Evolutionary conservation across 1,140 invertebrate genomes (phyloP).

Genomic region (Ostrea denselamellosa): DNA sequence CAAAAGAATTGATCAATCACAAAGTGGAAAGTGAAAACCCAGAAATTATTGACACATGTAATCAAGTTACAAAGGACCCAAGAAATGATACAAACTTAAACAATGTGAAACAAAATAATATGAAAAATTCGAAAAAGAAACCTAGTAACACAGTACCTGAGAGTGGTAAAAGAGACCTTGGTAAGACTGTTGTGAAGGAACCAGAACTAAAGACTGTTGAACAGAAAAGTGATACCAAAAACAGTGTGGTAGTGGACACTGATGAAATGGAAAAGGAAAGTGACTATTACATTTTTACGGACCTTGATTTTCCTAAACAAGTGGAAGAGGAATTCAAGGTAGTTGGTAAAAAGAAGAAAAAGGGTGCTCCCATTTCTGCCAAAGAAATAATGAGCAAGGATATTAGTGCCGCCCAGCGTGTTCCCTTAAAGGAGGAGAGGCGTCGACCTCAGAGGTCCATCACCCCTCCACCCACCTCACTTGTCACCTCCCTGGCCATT

Average conservation of each 20-base stretch:
- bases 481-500: slow-evolving; percentile 38
- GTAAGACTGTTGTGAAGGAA: background rate
- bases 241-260: slow-evolving; percentile 12
- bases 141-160: slow-evolving; percentile 7
- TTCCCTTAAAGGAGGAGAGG: slow-evolving; percentile 34
- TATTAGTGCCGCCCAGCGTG: slow-evolving; percentile 10
- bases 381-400: slow-evolving; percentile 43
- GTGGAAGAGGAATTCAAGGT: slow-evolving; percentile 67
- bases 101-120: slow-evolving; percentile 60
- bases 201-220: slow-evolving; percentile 36
- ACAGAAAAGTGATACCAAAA: background rate
- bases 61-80: background rate
- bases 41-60: slow-evolving; percentile 33
- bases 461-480: slow-evolving; percentile 59
- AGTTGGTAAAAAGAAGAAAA: slow-evolving; percentile 69
- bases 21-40: slow-evolving; percentile 38
- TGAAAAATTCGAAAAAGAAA: slow-evolving; percentile 53
- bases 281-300: slow-evolving; percentile 66
- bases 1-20: slow-evolving; percentile 38
- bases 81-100: slow-evolving; percentile 40
- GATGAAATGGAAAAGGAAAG: slow-evolving; percentile 48
- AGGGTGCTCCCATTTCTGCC: slow-evolving; percentile 40
- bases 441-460: slow-evolving; percentile 51
- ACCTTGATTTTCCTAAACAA: slow-evolving; percentile 59
- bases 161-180: slow-evolving; percentile 38